Evolutionary conservation across 2,113 vertebrate species (phyloP), one percentile per base, ranked within the genome.

Genomic region (Parotia lawesii): DNA sequence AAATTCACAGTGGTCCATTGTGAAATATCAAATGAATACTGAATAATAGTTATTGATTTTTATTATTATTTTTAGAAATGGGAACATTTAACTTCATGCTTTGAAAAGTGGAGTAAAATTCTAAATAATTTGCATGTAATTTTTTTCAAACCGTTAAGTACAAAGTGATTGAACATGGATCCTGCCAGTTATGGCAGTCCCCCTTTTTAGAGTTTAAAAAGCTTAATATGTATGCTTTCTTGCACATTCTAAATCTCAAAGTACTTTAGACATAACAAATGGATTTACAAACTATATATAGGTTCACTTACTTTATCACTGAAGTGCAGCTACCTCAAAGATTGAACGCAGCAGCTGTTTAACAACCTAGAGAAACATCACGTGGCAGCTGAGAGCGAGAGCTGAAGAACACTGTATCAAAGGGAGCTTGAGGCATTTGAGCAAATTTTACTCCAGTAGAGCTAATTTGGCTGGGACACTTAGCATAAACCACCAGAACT

Each of bases 211-310:
- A 93, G 47, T 86, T 91, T 94, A 95, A 95, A 96, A 96, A 89
- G 94, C 95, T 95, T 94, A 95, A 97, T 97, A 93, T 88, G 48
- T 77, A 69, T 95, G 85, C 94, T 87, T 96, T 94, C 91, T 89
- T 94, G 64, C 85, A 93, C 91, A 91, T 95, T 93, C 94, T 95
- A 87, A 77, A 87, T 83, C 87, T 96, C 72, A 67, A 44, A 95
- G 96, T 97, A 95, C 94, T 96, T 97, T 96, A 95, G 95, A 70
- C 95, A 91, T 96, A 96, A 96, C 96, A 97, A 94, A 96, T 95
- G 95, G 94, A 96, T 97, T 96, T 97, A 95, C 94, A 95, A 95
- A 97, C 95, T 97, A 96, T 95, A 95, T 97, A 96, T 97, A 97
- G 94, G 90, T 95, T 97, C 95, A 90, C 95, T 96, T 89, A 94